These are phyloP conservation scores for Platycnemis pennipes DNA, from an alignment of 2,888 invertebrate species.

Conservation along the genomic window DNA sequence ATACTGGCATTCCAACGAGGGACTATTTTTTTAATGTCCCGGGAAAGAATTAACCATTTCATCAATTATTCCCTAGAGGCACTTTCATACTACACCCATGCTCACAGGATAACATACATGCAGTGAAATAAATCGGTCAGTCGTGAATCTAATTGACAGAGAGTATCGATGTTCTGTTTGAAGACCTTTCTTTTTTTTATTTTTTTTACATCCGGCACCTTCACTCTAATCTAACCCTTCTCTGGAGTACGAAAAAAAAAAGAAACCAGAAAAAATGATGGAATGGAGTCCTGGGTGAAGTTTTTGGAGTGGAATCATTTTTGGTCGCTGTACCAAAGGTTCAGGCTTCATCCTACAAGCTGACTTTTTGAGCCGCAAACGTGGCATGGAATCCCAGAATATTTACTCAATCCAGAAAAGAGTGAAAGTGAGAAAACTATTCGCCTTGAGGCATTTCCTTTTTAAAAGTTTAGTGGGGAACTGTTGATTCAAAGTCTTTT, in stretches of 20 bases:
- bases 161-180: conserved; percentile 64
- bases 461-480: background rate
- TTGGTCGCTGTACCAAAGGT: background rate
- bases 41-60: conserved; percentile 49
- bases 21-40: conserved; percentile 13
- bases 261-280: background rate
- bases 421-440: conserved; percentile 4
- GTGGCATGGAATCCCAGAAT: background rate
- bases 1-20: conserved; percentile 18
- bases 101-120: conserved; percentile 63
- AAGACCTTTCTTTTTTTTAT: conserved; percentile 18
- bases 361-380: background rate
- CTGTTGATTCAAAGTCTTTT: conserved; percentile 1
- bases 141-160: conserved; percentile 67
- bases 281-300: background rate
- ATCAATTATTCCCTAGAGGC: conserved; percentile 42
- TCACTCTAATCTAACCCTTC: conserved; percentile 23
- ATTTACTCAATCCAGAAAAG: background rate
- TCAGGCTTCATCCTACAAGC: background rate
- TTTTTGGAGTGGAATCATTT: background rate
- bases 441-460: background rate
- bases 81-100: conserved; percentile 55
- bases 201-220: conserved; percentile 45
- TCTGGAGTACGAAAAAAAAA: conserved; percentile 41
- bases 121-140: conserved; percentile 66